Conservation (phyloP, 2,113 vertebrate species). For the Gambusia affinis region DNA sequence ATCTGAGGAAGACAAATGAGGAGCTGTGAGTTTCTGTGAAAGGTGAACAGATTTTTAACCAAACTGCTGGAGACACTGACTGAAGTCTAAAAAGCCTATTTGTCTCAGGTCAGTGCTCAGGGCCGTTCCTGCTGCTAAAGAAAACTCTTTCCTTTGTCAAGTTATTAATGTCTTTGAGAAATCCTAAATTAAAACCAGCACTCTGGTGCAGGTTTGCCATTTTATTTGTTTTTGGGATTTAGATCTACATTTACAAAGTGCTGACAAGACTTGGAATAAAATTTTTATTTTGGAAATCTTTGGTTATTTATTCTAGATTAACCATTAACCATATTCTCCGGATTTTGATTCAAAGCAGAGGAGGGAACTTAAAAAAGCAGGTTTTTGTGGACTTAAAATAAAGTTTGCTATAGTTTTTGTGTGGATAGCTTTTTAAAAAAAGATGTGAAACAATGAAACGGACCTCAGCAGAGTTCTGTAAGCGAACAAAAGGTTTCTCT, state of each 20-base stretch:
- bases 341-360: neutral
- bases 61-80: slow-evolving; percentile 36
- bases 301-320: neutral
- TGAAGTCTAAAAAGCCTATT: slow-evolving; percentile 25
- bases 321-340: no score
- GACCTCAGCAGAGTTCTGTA: no score
- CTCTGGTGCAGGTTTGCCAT: slow-evolving; percentile 12
- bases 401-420: no score
- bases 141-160: slow-evolving; percentile 42
- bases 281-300: neutral
- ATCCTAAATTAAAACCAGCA: slow-evolving; percentile 46
- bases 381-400: no score
- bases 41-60: slow-evolving; percentile 38
- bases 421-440: no score
- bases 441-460: no score
- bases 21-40: slow-evolving; percentile 33
- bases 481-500: no score
- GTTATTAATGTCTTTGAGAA: slow-evolving; percentile 46
- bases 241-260: neutral
- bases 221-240: slow-evolving; percentile 18
- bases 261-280: neutral
- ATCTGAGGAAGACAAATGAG: slow-evolving; percentile 1
- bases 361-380: no score
- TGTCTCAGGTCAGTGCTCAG: slow-evolving; percentile 39
- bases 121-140: slow-evolving; percentile 1